Conservation (phyloP, 1,140 invertebrate species). For the Drosophila carrolli region DNA sequence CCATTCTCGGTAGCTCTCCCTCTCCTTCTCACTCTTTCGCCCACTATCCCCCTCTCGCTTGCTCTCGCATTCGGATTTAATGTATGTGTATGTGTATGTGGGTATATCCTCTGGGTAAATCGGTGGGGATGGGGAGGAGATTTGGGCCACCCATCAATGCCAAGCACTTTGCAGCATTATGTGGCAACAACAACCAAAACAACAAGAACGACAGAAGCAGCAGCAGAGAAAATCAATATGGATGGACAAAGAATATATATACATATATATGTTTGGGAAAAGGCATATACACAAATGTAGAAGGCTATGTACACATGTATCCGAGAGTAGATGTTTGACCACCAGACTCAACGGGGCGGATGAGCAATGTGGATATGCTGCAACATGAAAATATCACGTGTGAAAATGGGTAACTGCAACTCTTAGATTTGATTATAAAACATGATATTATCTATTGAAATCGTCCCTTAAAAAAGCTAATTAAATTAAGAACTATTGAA, state of each 20-base stretch:
- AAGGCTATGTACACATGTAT: slow-evolving; percentile 3
- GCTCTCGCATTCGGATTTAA: background rate
- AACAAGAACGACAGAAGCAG: slow-evolving; percentile 45
- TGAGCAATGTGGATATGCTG: slow-evolving; percentile 5
- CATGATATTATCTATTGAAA: background rate
- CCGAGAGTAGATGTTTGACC: background rate
- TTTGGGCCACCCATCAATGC: slow-evolving; percentile 21
- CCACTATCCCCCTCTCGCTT: background rate
- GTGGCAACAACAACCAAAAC: slow-evolving; percentile 38
- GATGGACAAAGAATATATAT: slow-evolving; percentile 58
- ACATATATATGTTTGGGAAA: slow-evolving; percentile 1
- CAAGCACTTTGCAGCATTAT: slow-evolving; percentile 66
- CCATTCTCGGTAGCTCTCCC: slow-evolving; percentile 28
- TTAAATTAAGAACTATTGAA: no score
- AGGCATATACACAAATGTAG: slow-evolving; percentile 1
- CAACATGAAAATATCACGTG: background rate
- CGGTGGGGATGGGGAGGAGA: background rate
- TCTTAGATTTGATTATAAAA: no score
- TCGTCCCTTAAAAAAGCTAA: background rate
- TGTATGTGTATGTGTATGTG: slow-evolving; percentile 6
- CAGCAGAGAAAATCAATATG: slow-evolving; percentile 71
- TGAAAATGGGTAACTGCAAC: no score
- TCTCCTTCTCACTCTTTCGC: background rate
- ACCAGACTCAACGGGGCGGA: slow-evolving; percentile 18
- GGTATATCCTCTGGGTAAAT: slow-evolving; percentile 30